Evolutionary conservation across 2,888 invertebrate species (phyloP).

Genomic region (Mamestra brassicae): DNA sequence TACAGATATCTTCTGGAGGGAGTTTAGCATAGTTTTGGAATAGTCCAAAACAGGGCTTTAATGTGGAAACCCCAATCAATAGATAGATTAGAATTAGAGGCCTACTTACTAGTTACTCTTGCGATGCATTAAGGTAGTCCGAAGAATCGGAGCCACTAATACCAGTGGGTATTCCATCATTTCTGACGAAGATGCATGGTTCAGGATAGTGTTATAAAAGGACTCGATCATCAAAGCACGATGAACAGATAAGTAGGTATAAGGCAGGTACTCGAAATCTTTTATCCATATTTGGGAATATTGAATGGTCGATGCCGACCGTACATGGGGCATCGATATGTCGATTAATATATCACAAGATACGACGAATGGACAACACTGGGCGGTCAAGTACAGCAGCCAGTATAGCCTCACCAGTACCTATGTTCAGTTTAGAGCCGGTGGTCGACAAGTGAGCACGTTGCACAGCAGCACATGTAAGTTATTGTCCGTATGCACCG

Average conservation of each 20-base stretch:
- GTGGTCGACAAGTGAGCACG: conserved; percentile 71
- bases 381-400: conserved; percentile 43
- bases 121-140: neutral
- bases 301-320: conserved; percentile 1
- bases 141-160: neutral
- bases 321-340: conserved; percentile 23
- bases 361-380: conserved; percentile 60
- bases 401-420: conserved; percentile 40
- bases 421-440: conserved; percentile 68
- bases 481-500: conserved; percentile 67
- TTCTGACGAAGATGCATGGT: neutral
- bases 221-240: neutral
- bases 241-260: neutral
- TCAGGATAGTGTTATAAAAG: neutral
- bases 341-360: conserved; percentile 20
- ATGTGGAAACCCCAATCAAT: too few relatives aligned
- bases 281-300: conserved; percentile 21
- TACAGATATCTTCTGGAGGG: too few relatives aligned
- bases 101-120: neutral
- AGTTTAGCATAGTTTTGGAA: too few relatives aligned
- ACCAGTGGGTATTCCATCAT: neutral
- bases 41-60: too few relatives aligned
- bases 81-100: too few relatives aligned
- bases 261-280: conserved; percentile 24
- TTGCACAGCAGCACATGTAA: conserved; percentile 71